Conservation (phyloP, 2,888 invertebrate genomes). For the Petrophora chlorosata region DNA sequence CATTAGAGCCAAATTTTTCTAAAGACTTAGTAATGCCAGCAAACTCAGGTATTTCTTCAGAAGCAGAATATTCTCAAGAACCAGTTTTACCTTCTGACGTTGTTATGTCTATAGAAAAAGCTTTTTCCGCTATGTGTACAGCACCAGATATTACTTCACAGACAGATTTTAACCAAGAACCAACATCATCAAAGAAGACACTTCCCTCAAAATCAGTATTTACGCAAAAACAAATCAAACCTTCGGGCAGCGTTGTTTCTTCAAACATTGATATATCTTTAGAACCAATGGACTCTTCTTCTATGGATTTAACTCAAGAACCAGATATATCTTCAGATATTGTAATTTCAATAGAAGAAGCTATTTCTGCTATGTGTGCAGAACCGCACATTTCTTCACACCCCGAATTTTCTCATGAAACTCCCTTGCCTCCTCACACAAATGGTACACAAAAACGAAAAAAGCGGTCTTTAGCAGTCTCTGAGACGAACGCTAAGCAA, state of each 20-base stretch:
- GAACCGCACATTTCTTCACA: neutral
- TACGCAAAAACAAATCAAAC: neutral
- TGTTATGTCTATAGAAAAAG: constrained; percentile 3
- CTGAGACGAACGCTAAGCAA: too few relatives aligned
- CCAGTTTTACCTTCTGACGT: neutral
- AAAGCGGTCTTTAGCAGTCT: too few relatives aligned
- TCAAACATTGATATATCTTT: neutral
- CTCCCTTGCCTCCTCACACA: neutral
- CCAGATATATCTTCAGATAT: neutral
- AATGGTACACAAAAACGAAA: neutral
- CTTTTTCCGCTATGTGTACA: constrained; percentile 3
- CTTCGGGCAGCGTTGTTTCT: neutral
- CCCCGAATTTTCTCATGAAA: neutral
- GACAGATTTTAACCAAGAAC: neutral
- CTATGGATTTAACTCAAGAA: constrained; percentile 1
- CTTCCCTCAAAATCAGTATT: neutral
- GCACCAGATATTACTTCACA: neutral
- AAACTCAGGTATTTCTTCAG: neutral
- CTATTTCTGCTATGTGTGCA: neutral
- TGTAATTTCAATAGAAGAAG: neutral
- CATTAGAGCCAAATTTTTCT: neutral
- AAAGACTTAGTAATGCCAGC: neutral
- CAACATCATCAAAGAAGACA: neutral
- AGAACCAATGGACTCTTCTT: neutral
- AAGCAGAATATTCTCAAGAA: neutral